Conservation (phyloP, 2,888 invertebrate species). For the Aphrophora alni region DNA sequence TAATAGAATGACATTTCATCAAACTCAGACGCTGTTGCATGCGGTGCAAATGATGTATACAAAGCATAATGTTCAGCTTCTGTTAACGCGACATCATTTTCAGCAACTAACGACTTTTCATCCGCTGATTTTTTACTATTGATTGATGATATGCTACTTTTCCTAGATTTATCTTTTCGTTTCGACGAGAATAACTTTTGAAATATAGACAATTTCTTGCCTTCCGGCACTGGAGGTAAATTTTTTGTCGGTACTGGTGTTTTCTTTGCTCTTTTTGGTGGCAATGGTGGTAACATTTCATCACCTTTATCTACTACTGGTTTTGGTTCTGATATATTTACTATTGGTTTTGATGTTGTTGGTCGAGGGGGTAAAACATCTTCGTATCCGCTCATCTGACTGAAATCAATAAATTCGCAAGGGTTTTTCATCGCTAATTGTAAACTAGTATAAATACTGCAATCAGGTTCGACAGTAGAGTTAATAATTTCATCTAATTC, state of each 20-base stretch:
- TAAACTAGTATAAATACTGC: constrained; percentile 82
- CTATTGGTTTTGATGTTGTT: constrained; percentile 57
- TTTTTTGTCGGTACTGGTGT: constrained; percentile 61
- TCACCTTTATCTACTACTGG: constrained; percentile 57
- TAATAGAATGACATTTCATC: constrained; percentile 89
- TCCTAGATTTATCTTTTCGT: constrained; percentile 58
- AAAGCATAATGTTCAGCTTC: constrained; percentile 89
- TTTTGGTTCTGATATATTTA: constrained; percentile 51
- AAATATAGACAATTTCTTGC: constrained; percentile 66
- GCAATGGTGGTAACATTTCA: constrained; percentile 59
- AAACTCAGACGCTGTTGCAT: constrained; percentile 85
- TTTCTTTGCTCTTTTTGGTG: constrained; percentile 70
- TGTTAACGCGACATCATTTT: constrained; percentile 67
- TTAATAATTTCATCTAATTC: constrained; percentile 83
- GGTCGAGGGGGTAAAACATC: constrained; percentile 64
- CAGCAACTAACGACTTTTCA: constrained; percentile 12
- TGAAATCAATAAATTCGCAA: constrained; percentile 59
- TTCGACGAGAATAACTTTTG: constrained; percentile 68
- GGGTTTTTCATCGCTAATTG: constrained; percentile 89
- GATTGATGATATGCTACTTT: constrained; percentile 42
- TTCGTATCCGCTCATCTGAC: constrained; percentile 59
- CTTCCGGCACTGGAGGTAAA: constrained; percentile 62
- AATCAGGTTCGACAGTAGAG: constrained; percentile 53
- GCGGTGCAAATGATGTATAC: constrained; percentile 85
- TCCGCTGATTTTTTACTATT: constrained; percentile 38